These are phyloP conservation scores for Geotrupes spiniger DNA, from an alignment of 2,888 invertebrate genomes.

Conservation along the genomic window DNA sequence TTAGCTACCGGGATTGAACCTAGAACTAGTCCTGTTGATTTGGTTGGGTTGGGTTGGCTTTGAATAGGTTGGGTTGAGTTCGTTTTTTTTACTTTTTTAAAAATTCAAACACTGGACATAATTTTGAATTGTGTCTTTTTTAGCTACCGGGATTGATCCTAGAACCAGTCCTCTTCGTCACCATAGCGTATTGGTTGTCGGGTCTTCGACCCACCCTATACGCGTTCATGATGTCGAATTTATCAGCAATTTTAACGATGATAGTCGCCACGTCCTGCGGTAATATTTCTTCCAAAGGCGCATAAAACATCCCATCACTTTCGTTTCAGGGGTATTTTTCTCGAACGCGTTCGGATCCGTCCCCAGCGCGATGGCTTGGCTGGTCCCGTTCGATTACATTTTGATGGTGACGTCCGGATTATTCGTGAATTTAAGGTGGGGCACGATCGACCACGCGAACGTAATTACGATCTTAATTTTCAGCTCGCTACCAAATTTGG, in stretches of 20 bases:
- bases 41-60: background rate
- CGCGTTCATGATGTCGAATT: constrained; percentile 67
- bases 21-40: background rate
- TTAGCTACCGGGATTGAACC: background rate
- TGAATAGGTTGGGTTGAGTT: too few species aligned
- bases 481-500: constrained; percentile 67
- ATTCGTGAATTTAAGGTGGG: constrained; percentile 76
- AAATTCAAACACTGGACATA: too few species aligned
- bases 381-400: constrained; percentile 82
- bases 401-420: constrained; percentile 86
- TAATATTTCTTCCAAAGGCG: constrained; percentile 42
- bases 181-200: constrained; percentile 83
- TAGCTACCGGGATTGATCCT: constrained; percentile 82
- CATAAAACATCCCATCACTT: background rate
- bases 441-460: background rate
- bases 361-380: constrained; percentile 75
- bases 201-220: constrained; percentile 68
- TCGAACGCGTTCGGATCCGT: constrained; percentile 80
- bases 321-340: constrained; percentile 71
- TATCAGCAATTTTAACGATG: constrained; percentile 73
- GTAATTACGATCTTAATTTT: constrained; percentile 28
- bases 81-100: background rate
- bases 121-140: too few species aligned
- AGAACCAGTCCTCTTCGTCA: constrained; percentile 78
- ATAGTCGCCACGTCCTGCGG: constrained; percentile 88